phyloP scores from a whole-genome alignment of 1,140 invertebrate species.

The Charaxes varanes region DNA sequence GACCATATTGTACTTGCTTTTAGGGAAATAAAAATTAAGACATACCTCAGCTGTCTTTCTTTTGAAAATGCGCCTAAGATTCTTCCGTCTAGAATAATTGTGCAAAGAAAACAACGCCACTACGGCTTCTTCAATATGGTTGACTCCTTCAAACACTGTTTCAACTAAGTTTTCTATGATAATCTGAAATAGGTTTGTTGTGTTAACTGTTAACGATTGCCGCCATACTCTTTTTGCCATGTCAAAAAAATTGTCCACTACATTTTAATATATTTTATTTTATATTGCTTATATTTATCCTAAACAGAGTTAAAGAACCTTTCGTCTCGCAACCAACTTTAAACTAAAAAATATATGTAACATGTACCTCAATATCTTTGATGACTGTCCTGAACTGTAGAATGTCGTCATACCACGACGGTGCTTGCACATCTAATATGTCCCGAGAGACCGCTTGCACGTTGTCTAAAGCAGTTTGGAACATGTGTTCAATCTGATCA shows the following conservation, averaged over 20 bases:
- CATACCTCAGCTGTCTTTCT: slow-evolving; percentile 74
- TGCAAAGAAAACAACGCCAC: slow-evolving; percentile 80
- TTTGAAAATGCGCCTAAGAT: slow-evolving; percentile 77
- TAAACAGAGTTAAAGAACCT: too few species aligned
- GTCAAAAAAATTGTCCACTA: too few species aligned
- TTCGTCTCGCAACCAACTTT: too few species aligned
- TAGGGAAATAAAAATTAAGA: neutral
- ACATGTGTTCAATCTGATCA: slow-evolving; percentile 83
- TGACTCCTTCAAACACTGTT: slow-evolving; percentile 79
- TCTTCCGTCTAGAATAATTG: slow-evolving; percentile 81
- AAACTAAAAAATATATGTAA: neutral
- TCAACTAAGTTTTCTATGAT: slow-evolving; percentile 82
- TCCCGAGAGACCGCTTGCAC: slow-evolving; percentile 76
- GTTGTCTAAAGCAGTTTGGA: slow-evolving; percentile 78
- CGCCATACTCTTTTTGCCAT: too few species aligned
- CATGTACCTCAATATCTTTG: slow-evolving; percentile 78
- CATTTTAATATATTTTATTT: too few species aligned
- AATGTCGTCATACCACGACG: slow-evolving; percentile 85
- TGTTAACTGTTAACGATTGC: too few species aligned
- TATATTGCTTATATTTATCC: too few species aligned
- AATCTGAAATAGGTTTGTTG: slow-evolving; percentile 63
- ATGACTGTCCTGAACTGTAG: slow-evolving; percentile 78
- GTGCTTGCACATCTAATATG: slow-evolving; percentile 83
- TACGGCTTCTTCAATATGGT: slow-evolving; percentile 83
- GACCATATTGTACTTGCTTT: neutral